Conservation (phyloP, 2,888 invertebrate genomes). For the Tricholauxania praeusta region DNA sequence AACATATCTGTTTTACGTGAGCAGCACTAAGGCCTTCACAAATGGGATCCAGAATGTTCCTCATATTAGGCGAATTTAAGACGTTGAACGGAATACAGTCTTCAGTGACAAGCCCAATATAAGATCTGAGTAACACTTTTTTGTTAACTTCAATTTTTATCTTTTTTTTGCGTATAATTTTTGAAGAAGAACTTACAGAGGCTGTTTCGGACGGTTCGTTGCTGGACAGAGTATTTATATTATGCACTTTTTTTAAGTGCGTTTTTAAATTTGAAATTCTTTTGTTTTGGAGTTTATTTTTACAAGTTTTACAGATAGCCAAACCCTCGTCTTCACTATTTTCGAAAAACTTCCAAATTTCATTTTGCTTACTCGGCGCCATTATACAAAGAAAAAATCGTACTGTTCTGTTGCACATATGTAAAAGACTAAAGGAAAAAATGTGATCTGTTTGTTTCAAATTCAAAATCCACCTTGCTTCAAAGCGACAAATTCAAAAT, state of each 20-base stretch:
- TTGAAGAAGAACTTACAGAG: not conserved
- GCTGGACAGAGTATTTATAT: not conserved
- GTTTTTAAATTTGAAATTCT: constrained; percentile 19
- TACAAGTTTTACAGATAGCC: constrained; percentile 3
- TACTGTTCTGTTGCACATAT: too few species aligned
- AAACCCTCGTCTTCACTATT: too few species aligned
- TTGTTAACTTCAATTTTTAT: constrained; percentile 31
- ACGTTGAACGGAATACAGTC: constrained; percentile 42
- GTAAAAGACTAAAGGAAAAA: too few species aligned
- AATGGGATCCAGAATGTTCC: constrained; percentile 32
- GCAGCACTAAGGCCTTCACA: too few species aligned
- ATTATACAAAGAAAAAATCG: too few species aligned
- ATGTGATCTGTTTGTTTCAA: too few species aligned
- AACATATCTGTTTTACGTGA: too few species aligned
- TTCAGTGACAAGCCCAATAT: constrained; percentile 44
- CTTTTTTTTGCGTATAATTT: too few species aligned
- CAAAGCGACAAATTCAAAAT: too few species aligned
- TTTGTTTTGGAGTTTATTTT: constrained; percentile 5
- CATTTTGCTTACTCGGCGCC: too few species aligned
- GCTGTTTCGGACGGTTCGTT: not conserved
- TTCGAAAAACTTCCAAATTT: too few species aligned
- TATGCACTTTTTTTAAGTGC: constrained; percentile 8
- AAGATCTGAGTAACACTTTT: constrained; percentile 31
- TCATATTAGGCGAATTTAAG: constrained; percentile 42
- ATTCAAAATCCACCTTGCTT: too few species aligned